Base-by-base conservation (phyloP, 2,113 vertebrate species). In the Pelobates fuscus region DNA sequence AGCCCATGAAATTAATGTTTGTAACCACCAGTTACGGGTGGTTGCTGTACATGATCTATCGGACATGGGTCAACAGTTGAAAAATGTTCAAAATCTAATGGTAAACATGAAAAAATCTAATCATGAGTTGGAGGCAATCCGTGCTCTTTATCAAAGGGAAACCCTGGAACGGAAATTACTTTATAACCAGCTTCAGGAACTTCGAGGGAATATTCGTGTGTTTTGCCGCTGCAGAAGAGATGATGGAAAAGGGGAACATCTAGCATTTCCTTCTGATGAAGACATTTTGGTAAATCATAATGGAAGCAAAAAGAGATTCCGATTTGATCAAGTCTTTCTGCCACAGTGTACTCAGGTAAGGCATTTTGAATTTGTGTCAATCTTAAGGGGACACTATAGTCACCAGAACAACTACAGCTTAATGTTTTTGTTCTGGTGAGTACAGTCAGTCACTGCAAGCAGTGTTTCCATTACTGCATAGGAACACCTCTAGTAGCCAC, bases 121-220 rank as follows among this genome's bases (percentile, higher is more conserved):
- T 0, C 59, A 46, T 8, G 80, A 82, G 32, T 78, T 77, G 27
- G 82, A 84, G 67, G 81, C 87, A 55, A 75, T 87, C 18, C 67
- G 80, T 0, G 72, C 80, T 10, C 84, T 88, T 5, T 84, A 88
- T 66, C 78, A 80, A 72, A 81, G 81, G 78, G 88, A 89, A 67
- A 79, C 57, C 1, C 70, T 81, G 66, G 84, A 86, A 80, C 83
- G 86, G 68, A 84, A 75, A 66, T 72, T 79, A 21, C 76, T 89
- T 2, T 84, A 85, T 67, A 88, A 86, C 55, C 74, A 85, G 70
- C 81, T 88, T 65, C 78, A 88, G 62, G 88, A 89, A 79, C 83
- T 88, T 23, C 83, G 86, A 76, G 87, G 87, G 17, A 89, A 88
- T 65, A 84, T 89, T 63, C 61, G 81, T 18, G 83, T 89, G n/a